These are phyloP conservation scores for Anoplolepis gracilipes DNA, from an alignment of 1,140 invertebrate species.

Conservation along the genomic window DNA sequence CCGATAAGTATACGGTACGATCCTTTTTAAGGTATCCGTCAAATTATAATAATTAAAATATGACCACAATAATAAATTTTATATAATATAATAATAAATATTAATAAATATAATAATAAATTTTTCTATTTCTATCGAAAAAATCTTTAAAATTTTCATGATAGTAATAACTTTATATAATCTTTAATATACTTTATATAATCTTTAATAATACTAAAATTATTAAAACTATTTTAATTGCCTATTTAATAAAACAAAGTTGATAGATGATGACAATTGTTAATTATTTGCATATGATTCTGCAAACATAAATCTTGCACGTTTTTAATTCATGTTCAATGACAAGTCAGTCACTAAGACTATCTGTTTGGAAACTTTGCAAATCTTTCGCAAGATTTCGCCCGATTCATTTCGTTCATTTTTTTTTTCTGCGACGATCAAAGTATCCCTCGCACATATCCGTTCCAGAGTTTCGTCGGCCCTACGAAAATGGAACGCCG, in stretches of 20 bases:
- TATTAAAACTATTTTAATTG: background rate
- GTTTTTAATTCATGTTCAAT: background rate
- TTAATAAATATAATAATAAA: too few relatives aligned
- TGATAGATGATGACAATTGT: background rate
- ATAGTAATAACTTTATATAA: conserved; percentile 1
- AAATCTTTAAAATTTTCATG: too few relatives aligned
- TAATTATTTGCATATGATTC: background rate
- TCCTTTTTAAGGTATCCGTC: background rate
- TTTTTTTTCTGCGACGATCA: conserved; percentile 28
- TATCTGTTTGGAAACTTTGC: background rate
- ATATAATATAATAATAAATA: too few relatives aligned
- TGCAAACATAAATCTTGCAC: too few relatives aligned
- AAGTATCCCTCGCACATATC: conserved; percentile 62
- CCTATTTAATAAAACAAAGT: background rate
- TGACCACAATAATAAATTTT: too few relatives aligned
- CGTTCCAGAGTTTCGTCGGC: conserved; percentile 53
- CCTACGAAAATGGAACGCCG: conserved; percentile 73
- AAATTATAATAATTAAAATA: background rate
- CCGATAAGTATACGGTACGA: background rate
- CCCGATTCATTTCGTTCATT: conserved; percentile 12
- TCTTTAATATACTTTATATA: too few relatives aligned
- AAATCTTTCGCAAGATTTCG: conserved; percentile 33
- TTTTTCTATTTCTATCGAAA: background rate
- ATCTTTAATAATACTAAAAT: background rate
- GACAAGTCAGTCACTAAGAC: background rate